Conservation (phyloP, 2,888 invertebrate species). For the Andrena dorsata region DNA sequence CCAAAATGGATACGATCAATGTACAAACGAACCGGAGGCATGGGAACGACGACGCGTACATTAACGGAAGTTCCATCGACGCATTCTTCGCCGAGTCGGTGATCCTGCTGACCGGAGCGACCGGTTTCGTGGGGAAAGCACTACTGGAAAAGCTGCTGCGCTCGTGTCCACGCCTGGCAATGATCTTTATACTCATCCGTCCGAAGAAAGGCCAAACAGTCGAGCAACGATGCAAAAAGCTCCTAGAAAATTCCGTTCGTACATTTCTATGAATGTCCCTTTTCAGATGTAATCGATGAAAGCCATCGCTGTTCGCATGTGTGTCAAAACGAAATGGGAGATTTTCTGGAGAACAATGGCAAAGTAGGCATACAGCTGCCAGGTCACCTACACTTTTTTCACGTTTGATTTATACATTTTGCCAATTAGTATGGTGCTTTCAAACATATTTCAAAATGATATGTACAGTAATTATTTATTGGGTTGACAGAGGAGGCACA, state of each 20-base stretch:
- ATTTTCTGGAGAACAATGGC: no score
- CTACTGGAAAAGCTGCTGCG: slow-evolving; percentile 96
- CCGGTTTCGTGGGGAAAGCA: slow-evolving; percentile 97
- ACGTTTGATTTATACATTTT: no score
- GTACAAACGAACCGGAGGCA: slow-evolving; percentile 74
- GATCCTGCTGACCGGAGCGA: slow-evolving; percentile 88
- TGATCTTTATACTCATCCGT: slow-evolving; percentile 93
- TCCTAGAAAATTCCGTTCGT: slow-evolving; percentile 89
- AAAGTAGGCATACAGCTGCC: no score
- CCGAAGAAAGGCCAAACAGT: slow-evolving; percentile 90
- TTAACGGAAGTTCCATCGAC: slow-evolving; percentile 78
- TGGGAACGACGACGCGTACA: slow-evolving; percentile 69
- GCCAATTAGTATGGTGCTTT: no score
- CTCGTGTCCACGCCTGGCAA: slow-evolving; percentile 91
- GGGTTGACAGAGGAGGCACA: no score
- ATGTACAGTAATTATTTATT: no score
- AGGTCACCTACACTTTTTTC: no score
- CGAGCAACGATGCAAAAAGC: slow-evolving; percentile 90
- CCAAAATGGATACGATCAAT: slow-evolving; percentile 79
- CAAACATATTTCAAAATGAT: no score
- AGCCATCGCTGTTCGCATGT: no score
- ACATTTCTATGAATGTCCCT: neutral
- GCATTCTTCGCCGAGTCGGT: slow-evolving; percentile 86
- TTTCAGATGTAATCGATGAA: neutral
- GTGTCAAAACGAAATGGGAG: no score